These are phyloP conservation scores for Rallus crepitans DNA, from an alignment of 2,797 vertebrate species.

Conservation along the genomic window DNA sequence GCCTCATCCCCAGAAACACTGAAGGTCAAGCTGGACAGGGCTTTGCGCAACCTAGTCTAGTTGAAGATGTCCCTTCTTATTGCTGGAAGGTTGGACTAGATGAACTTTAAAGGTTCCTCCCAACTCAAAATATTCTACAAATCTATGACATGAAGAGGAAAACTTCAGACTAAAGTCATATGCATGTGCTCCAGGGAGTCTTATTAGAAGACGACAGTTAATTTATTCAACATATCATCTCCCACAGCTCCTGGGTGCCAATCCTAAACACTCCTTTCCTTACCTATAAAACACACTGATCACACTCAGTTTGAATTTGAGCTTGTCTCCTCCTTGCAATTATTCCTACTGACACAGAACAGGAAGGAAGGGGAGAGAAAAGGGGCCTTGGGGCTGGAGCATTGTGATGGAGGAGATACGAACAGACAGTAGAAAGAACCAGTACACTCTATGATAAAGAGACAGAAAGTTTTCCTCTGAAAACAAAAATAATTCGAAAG, in stretches of 20 bases:
- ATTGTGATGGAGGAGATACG: not conserved
- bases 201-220: not conserved
- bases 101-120: not conserved
- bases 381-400: constrained; percentile 31
- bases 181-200: not conserved
- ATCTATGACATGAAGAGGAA: not conserved
- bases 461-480: not conserved
- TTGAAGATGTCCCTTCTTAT: not conserved
- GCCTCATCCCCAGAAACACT: not conserved
- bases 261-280: not conserved
- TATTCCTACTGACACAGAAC: constrained; percentile 61
- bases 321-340: constrained; percentile 23
- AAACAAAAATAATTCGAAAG: constrained; percentile 30
- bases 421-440: constrained; percentile 52
- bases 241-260: not conserved
- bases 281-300: constrained; percentile 10
- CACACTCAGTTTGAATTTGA: constrained; percentile 37
- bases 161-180: not conserved
- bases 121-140: not conserved
- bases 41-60: not conserved
- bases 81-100: not conserved
- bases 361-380: constrained; percentile 44
- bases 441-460: not conserved
- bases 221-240: constrained; percentile 13
- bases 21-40: not conserved